These are phyloP conservation scores for Circaetus gallicus DNA, from an alignment of 2,113 vertebrate species.

Conservation along the genomic window DNA sequence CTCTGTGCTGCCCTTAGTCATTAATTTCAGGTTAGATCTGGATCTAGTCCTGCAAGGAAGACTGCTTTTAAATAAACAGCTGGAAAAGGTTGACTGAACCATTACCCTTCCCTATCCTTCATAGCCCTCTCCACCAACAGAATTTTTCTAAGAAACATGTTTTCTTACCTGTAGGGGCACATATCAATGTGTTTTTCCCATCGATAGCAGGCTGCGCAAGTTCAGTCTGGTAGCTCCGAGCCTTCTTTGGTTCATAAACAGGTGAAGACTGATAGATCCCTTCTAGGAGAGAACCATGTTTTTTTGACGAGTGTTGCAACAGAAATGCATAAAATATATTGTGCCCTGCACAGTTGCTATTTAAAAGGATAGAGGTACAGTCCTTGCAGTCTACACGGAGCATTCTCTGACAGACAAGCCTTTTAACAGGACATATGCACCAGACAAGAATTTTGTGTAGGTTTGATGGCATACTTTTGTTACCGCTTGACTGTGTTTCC, in stretches of 20 bases:
- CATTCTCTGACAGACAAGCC: not conserved
- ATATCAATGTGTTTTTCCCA: slow-evolving; percentile 76
- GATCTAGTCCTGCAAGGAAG: not conserved
- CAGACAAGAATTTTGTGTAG: not conserved
- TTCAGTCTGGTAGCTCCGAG: slow-evolving; percentile 69
- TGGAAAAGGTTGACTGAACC: not conserved
- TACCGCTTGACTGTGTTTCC: fast-evolving
- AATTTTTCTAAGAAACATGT: not conserved
- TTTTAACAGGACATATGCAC: not conserved
- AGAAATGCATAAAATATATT: not conserved
- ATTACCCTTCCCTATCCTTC: not conserved
- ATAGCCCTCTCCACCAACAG: not conserved
- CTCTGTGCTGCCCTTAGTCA: not conserved
- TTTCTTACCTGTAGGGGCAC: slow-evolving; percentile 74
- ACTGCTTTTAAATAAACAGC: not conserved
- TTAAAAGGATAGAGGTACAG: not conserved
- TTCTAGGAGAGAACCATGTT: not conserved
- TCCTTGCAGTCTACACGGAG: not conserved
- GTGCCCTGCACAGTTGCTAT: not conserved
- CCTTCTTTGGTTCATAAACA: not conserved
- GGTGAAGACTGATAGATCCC: not conserved
- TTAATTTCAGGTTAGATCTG: not conserved
- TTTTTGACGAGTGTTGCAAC: not conserved
- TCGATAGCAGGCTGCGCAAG: slow-evolving; percentile 66
- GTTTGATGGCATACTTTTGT: not conserved